These are phyloP conservation scores for Hypomecis punctinalis DNA, from an alignment of 2,888 invertebrate genomes.

Conservation along the genomic window DNA sequence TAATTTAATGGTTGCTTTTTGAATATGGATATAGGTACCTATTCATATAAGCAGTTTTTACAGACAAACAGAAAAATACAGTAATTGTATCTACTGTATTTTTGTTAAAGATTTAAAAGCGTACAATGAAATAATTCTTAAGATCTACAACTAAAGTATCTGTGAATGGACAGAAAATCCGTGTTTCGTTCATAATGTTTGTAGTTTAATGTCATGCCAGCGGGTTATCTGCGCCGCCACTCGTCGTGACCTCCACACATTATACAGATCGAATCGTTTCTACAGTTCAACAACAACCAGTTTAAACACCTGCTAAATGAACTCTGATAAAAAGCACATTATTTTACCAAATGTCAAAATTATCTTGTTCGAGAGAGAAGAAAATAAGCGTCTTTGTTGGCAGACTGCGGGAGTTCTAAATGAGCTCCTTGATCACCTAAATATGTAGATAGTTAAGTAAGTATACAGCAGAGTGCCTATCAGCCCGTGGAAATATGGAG, in stretches of 20 bases:
- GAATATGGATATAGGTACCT: no score
- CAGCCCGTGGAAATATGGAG: slow-evolving; percentile 77
- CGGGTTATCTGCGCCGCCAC: slow-evolving; percentile 28
- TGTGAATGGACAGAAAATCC: slow-evolving; percentile 15
- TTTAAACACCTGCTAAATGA: slow-evolving; percentile 27
- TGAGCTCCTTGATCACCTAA: slow-evolving; percentile 58
- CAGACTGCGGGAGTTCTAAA: slow-evolving; percentile 32
- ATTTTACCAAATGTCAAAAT: slow-evolving; percentile 15
- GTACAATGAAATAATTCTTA: not conserved
- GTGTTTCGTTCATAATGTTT: slow-evolving; percentile 17
- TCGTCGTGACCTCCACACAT: slow-evolving; percentile 26
- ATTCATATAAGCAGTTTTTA: no score
- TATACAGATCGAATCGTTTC: slow-evolving; percentile 27
- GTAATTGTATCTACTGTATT: not conserved
- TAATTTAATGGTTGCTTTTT: not conserved
- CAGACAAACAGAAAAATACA: no score
- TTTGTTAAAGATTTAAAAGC: not conserved
- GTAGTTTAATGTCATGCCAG: slow-evolving; percentile 20
- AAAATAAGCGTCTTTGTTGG: slow-evolving; percentile 34
- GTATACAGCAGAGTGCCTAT: slow-evolving; percentile 63
- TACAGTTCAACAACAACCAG: slow-evolving; percentile 27
- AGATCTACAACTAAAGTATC: not conserved
- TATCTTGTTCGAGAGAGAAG: slow-evolving; percentile 9
- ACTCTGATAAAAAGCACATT: slow-evolving; percentile 7
- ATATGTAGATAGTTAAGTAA: slow-evolving; percentile 66